phyloP scores from a whole-genome alignment of 1,140 invertebrate species.

The Cyclargus thomasi region DNA sequence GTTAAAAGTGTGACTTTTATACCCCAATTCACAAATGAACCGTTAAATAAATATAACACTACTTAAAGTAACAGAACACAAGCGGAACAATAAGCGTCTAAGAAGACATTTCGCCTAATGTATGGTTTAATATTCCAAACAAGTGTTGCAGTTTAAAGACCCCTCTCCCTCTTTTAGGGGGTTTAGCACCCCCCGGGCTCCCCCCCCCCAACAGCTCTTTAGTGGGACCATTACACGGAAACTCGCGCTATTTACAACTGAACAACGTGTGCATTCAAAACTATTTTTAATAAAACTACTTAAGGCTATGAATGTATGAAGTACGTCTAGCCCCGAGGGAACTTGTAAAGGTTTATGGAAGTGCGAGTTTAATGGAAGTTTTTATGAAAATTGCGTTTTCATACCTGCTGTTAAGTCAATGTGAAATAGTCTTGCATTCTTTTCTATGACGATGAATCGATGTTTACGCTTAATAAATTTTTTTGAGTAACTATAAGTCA shows the following conservation, averaged over 20 bases:
- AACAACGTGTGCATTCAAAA: slow-evolving; percentile 7
- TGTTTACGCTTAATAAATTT: too few relatives aligned
- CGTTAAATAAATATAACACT: not conserved
- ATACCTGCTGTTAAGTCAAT: too few relatives aligned
- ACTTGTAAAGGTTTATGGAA: not conserved
- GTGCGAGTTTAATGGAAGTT: not conserved
- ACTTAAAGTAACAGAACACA: slow-evolving; percentile 4
- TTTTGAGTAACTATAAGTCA: too few relatives aligned
- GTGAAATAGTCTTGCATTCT: too few relatives aligned
- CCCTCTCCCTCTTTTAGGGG: not conserved
- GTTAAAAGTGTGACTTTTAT: too few relatives aligned
- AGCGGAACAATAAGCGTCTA: slow-evolving; percentile 15
- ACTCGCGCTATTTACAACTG: slow-evolving; percentile 8
- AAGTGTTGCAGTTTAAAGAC: slow-evolving; percentile 19
- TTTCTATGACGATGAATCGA: too few relatives aligned
- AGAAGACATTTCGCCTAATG: slow-evolving; percentile 13
- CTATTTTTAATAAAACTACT: not conserved
- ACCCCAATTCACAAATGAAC: too few relatives aligned
- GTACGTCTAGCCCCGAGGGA: not conserved
- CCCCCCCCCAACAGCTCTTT: too few relatives aligned
- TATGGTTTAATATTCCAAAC: slow-evolving; percentile 25
- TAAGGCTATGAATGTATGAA: not conserved
- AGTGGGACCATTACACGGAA: not conserved
- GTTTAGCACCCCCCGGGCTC: not conserved
- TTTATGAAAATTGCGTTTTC: too few relatives aligned